These are phyloP conservation scores for Dendronephthya gigantea DNA, from an alignment of 64 coral and sea anemone species.

Conservation along the genomic window DNA sequence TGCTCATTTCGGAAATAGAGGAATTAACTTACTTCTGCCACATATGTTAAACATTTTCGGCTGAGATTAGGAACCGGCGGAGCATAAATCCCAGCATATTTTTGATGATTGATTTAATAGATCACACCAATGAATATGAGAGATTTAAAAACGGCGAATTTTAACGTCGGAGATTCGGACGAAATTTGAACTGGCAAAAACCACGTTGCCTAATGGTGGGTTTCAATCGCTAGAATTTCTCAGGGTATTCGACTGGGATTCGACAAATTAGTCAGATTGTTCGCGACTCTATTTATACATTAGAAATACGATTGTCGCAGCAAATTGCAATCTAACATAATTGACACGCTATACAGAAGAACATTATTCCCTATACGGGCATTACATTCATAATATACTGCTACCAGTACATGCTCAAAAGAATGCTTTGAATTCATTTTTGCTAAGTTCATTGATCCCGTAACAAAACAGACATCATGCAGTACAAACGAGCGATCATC, in stretches of 20 bases:
- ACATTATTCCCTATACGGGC: too few species aligned
- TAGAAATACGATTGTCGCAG: background rate
- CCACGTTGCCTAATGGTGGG: background rate
- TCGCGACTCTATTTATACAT: background rate
- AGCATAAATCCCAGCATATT: background rate
- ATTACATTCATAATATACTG: too few species aligned
- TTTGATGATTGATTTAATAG: background rate
- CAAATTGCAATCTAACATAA: background rate
- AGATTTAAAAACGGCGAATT: background rate
- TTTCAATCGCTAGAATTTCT: background rate
- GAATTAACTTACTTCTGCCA: background rate
- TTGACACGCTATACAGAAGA: background rate
- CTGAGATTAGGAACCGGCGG: background rate
- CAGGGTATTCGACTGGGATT: background rate
- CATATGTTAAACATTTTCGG: background rate
- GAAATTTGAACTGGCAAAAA: too few species aligned
- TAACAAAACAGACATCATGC: background rate
- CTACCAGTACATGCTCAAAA: background rate
- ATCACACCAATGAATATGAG: background rate
- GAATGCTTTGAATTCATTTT: background rate
- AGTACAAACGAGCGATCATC: background rate
- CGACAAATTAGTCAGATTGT: background rate
- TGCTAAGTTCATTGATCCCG: background rate
- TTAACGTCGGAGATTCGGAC: too few species aligned
- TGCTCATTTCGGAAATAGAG: background rate